These are phyloP conservation scores for Donacobius atricapilla DNA, from an alignment of 2,113 vertebrate genomes.

Conservation along the genomic window DNA sequence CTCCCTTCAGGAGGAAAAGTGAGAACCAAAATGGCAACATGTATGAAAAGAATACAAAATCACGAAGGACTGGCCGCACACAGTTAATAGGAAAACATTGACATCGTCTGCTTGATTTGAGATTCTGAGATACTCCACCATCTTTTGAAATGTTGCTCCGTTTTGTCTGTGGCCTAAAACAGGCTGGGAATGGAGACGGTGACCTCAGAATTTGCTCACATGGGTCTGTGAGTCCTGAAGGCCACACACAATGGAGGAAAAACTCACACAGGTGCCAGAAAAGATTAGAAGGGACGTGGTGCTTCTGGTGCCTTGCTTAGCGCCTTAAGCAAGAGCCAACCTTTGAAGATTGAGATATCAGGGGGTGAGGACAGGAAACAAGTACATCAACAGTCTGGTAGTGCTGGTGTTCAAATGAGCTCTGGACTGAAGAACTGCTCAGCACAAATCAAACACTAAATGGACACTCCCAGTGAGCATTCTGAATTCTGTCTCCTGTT, in stretches of 20 bases:
- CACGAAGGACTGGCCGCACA: not conserved
- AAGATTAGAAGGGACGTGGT: not conserved
- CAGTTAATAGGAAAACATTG: accelerated
- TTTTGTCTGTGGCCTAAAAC: not conserved
- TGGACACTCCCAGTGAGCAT: not conserved
- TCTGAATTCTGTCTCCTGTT: not conserved
- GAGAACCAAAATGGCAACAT: not conserved
- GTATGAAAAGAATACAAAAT: not conserved
- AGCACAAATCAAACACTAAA: not conserved
- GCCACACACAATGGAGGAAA: not conserved
- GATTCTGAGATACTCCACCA: not conserved
- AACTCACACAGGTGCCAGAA: not conserved
- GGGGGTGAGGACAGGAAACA: not conserved
- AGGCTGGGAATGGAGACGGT: not conserved
- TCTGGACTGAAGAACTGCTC: not conserved
- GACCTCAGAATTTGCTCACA: not conserved
- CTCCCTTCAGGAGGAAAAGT: not conserved
- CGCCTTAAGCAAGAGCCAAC: not conserved
- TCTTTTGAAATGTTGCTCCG: not conserved
- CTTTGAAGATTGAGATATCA: not conserved
- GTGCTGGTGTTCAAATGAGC: not conserved
- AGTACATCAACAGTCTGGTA: not conserved
- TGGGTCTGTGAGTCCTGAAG: not conserved
- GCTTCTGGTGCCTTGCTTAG: not conserved
- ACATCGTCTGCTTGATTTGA: not conserved